Base-by-base conservation (phyloP, 2,113 vertebrate genomes). In the Smithornis capensis region DNA sequence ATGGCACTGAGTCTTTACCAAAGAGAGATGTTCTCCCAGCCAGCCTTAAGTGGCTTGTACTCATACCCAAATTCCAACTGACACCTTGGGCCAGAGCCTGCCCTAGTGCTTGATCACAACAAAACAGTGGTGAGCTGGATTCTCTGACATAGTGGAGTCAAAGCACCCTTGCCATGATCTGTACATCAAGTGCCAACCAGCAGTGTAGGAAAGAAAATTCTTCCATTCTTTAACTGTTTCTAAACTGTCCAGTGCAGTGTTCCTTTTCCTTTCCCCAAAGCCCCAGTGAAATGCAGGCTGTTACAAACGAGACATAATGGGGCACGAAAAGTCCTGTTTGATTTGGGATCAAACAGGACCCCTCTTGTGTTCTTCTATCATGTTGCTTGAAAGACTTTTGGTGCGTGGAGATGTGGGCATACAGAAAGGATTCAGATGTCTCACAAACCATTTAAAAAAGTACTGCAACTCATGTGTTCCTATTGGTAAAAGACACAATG, bases 11-110 rank as follows among this genome's bases (percentile, higher is more conserved):
- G 45, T 69, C 31, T 76, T 83, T 57, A 90, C 45, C 55, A 53
- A 71, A 75, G 18, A 76, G 19, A 1, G 2, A 4, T 1, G 1
- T 78, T 88, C 38, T 87, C 65, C 64, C 49, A 87, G 45, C 38
- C 87, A 95, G 64, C 68, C 57, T 91, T 70, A 74, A 90, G 92
- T 83, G 44, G 33, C 22, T 87, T 80, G 24, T 83, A 37, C 55
- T 94, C 21, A 22, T 53, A 74, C 27, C 44, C 92, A 89, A 84
- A 81, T 56, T 63, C 2, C 8, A 63, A 0, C 59, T 79, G 62
- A 83, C 33, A 65, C 87, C 40, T 62, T 70, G 89, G 71, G 83
- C 53, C 80, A 83, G 68, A 77, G 71, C 83, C 80, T 81, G 42
- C 49, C 56, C 69, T 84, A 73, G 2, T 2, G 2, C 0, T 6